Evolutionary conservation across 2,113 vertebrate genomes (phyloP), one percentile per base, ranked within the genome.

Genomic region (Notechis scutatus): DNA sequence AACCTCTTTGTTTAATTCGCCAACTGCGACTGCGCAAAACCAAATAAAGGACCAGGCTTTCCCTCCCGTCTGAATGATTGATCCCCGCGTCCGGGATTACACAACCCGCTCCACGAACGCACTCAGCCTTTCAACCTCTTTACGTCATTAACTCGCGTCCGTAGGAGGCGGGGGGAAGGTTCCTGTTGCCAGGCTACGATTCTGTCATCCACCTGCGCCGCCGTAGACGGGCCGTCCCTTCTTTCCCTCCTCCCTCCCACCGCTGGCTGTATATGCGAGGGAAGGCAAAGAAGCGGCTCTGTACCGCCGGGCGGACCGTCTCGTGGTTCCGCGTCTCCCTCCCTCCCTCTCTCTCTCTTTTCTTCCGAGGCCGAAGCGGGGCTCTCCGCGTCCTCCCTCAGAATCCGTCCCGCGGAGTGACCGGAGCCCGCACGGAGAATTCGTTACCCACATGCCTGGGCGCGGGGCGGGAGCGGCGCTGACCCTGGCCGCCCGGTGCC

Each of bases 391-490:
- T 1, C 23, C 52, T 1, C 23, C 52, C 3, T n/a, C 56, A 45
- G 7, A 5, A 21, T 57, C 92, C 47, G 87, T 39, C 5, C 88
- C 14, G 87, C 52, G 39, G 64, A 89, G 87, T 69, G 52, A n/a
- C 87, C 50, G 42, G 64, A 55, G 34, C 88, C 39, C 81, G 61
- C 57, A 54, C 91, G 24, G 59, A 88, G 93, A 42, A 91, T 87
- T 89, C 61, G 74, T 86, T 92, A 89, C 93, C 91, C 95, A 39
- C 88, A 95, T 95, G 95, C 95, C 91, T 92, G 91, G 93, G 92
- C 61, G 89, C 85, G 94, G 95, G 94, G 97, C 96, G 95, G 96
- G 94, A 95, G 96, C 96, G 97, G 96, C 95, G 96, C 96, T 96
- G 95, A 96, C 95, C 94, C 96, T 95, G 95, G 97, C 96, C 95